phyloP scores from a whole-genome alignment of 2,888 invertebrate species.

The Calameuta idolon region DNA sequence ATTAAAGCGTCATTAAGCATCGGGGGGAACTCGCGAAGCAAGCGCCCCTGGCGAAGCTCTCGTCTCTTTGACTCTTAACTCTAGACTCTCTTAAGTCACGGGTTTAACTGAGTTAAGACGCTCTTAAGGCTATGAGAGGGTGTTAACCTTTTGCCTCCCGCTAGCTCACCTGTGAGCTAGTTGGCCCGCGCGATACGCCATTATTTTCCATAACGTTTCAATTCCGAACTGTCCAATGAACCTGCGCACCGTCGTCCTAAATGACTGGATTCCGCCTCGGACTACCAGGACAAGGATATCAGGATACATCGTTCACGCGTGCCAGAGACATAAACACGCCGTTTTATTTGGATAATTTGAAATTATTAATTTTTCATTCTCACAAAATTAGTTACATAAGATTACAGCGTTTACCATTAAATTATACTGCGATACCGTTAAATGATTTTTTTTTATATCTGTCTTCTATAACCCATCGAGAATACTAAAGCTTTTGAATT shows the following conservation, averaged over 20 bases:
- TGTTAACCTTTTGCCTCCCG: slow-evolving; percentile 53
- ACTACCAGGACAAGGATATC: neutral
- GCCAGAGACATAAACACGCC: neutral
- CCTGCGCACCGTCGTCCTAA: neutral
- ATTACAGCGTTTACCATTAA: neutral
- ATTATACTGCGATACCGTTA: neutral
- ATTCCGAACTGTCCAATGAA: slow-evolving; percentile 23
- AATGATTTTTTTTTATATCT: neutral
- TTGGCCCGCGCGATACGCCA: slow-evolving; percentile 44
- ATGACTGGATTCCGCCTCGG: neutral
- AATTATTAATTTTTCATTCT: neutral
- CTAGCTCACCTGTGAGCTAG: slow-evolving; percentile 48
- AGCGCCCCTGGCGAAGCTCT: slow-evolving; percentile 21
- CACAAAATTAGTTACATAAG: neutral
- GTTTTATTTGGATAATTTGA: neutral
- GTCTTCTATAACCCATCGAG: neutral
- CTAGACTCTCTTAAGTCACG: slow-evolving; percentile 43
- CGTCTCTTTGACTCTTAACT: slow-evolving; percentile 34
- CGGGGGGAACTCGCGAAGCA: slow-evolving; percentile 12
- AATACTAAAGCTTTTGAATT: neutral
- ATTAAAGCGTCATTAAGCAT: slow-evolving; percentile 24
- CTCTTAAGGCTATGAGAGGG: slow-evolving; percentile 52
- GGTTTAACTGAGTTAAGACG: slow-evolving; percentile 50
- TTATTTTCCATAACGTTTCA: slow-evolving; percentile 48
- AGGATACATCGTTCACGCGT: neutral